Evolutionary conservation across 2,797 vertebrate species (phyloP), one percentile per base, ranked within the genome.

Genomic region (Diceros bicornis): DNA sequence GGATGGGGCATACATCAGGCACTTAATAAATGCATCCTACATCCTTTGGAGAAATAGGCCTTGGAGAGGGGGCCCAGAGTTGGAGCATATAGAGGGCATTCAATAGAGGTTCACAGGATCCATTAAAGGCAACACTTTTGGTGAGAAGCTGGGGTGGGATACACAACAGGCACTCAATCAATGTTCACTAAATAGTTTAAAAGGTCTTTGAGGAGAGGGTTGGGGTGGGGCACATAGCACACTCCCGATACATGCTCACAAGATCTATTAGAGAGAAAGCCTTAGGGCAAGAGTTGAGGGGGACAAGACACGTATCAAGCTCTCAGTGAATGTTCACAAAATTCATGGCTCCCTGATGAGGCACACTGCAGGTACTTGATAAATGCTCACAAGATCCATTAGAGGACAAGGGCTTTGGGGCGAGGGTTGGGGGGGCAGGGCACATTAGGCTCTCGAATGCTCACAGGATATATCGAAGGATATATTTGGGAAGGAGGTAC

Each of bases 311-410:
- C n/a, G 25, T 18, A 74, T 32, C 20, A 84, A 61, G 64, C 81
- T 96, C 71, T 85, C 72, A 94, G 74, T 55, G 83, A 84, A 95
- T 93, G 62, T 64, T 92, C 75, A 89, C 64, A 84, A 85, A 91
- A 96, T 85, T 94, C 78, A 95, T 27, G 89, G n/a, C 17, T 89
- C 61, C 57, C 55, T 17, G 7, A 25, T 78, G 91, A 97, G 81
- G 78, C 61, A 95, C 94, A 95, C 32, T 62, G 47, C 50, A 89
- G 32, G 82, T 86, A 91, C 55, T 91, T 27, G 62, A 92, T 96
- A 97, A 94, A 95, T 95, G 93, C 79, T 96, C 91, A 93, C 13
- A 64, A 96, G 82, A 94, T 57, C 72, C 95, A 79, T 75, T 91
- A 78, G 21, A 77, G 44, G 92, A 89, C 25, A 52, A 94, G 79